Evolutionary conservation across 2,888 invertebrate species (phyloP).

Genomic region (Chloromyia formosa): DNA sequence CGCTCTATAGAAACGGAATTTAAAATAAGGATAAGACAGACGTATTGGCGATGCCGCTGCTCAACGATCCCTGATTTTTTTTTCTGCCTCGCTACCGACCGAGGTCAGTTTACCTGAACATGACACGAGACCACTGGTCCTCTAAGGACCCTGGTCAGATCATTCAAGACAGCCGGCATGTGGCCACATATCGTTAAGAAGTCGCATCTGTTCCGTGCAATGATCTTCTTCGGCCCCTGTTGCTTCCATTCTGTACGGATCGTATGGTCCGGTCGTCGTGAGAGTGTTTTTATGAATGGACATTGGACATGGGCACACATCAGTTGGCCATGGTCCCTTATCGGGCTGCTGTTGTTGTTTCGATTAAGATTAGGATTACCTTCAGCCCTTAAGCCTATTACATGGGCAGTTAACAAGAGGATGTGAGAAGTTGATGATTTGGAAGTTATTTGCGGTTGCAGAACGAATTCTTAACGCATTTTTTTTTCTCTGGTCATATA

Average conservation of each 20-base stretch:
- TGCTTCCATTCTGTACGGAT: neutral
- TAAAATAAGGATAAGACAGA: neutral
- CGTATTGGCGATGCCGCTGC: constrained; percentile 18
- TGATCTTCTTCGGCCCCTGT: constrained; percentile 16
- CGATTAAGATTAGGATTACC: constrained; percentile 21
- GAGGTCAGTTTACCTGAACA: constrained; percentile 31
- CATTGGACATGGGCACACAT: neutral
- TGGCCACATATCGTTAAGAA: constrained; percentile 25
- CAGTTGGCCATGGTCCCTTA: no score
- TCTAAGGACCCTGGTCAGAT: neutral
- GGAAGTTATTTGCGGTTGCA: constrained; percentile 30
- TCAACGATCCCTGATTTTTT: neutral
- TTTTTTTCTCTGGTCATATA: neutral
- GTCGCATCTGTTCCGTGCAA: constrained; percentile 31
- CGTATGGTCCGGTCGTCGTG: neutral
- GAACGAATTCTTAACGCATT: constrained; percentile 38
- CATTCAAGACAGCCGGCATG: constrained; percentile 8
- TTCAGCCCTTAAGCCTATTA: constrained; percentile 27
- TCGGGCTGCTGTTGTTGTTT: neutral
- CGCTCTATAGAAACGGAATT: neutral
- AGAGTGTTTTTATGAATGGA: constrained; percentile 24
- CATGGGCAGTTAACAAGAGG: constrained; percentile 39
- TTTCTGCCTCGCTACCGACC: neutral
- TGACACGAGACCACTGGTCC: constrained; percentile 19
- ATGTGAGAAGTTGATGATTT: constrained; percentile 48